Conservation (phyloP, 2,113 vertebrate species). For the Coregonus clupeaformis region DNA sequence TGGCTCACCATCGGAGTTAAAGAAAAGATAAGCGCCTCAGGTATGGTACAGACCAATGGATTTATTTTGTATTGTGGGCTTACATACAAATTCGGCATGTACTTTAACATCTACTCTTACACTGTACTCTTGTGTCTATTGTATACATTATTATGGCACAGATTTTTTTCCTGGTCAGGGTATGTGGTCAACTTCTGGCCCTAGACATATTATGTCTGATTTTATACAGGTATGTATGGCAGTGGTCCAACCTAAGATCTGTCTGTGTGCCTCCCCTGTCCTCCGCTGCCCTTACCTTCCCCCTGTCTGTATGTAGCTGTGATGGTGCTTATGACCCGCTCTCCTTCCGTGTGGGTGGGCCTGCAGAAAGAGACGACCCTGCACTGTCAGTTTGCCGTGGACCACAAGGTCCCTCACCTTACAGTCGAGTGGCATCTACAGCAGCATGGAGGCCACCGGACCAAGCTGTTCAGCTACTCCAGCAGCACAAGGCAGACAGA, state of each 20-base stretch:
- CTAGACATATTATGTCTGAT: no score
- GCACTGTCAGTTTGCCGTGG: conserved; percentile 70
- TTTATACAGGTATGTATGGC: no score
- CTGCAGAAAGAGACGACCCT: conserved; percentile 57
- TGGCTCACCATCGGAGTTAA: conserved; percentile 53
- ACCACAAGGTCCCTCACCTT: conserved; percentile 55
- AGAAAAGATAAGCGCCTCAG: conserved; percentile 56
- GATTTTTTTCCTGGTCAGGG: no score
- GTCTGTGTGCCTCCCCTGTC: not conserved
- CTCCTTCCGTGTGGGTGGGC: conserved; percentile 52
- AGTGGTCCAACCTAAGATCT: no score
- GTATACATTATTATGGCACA: no score
- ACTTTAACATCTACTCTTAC: no score
- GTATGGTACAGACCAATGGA: conserved; percentile 47
- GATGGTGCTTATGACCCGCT: conserved; percentile 62
- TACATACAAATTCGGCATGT: no score
- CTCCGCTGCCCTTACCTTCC: not conserved
- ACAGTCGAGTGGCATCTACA: conserved; percentile 59
- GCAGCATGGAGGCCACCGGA: conserved; percentile 40
- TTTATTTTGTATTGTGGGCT: no score
- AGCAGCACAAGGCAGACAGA: conserved; percentile 38
- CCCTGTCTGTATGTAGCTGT: conserved; percentile 50
- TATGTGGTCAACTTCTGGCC: no score
- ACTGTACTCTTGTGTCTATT: no score
- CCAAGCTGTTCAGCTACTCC: conserved; percentile 50